Evolutionary conservation across 2,113 vertebrate species (phyloP), one percentile per base, ranked within the genome.

Genomic region (Eudyptes chrysolophus): DNA sequence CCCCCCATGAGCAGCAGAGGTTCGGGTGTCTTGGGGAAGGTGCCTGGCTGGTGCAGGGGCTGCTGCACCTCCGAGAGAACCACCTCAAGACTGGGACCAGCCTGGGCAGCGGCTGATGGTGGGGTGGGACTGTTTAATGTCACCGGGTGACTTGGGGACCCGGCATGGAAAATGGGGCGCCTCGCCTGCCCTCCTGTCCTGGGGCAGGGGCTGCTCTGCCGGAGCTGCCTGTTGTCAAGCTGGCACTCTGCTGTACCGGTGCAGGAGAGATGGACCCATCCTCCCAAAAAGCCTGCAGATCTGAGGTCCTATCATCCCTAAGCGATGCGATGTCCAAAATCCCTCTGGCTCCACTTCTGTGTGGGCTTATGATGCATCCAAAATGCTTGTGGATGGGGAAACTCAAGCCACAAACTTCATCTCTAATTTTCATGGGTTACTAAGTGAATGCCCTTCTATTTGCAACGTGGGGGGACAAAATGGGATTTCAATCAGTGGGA

Each of bases 331-430:
- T 2, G 3, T 13, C 76, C 38, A 13, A 9, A 69, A 32, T 18
- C 66, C 40, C 34, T 20, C 10, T 4, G 55, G 51, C 49, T 83
- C 36, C 21, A 0, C 11, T 3, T 21, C 36, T 4, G 3, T 2
- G 8, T 12, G 49, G 9, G 15, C 9, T 84, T 13, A 2, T 0
- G 30, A 7, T 3, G 36, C 49, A 3, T 10, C 71, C 3, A 0
- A 14, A 81, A 7, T 1, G 0, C 13, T 6, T 0, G 0, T 34
- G 57, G 30, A 13, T 32, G 58, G 52, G 25, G 38, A 46, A 48
- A 7, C 49, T 66, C 3, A 6, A 89, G 42, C 57, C 54, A 3
- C 49, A 22, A 34, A 3, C 57, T 29, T 66, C 40, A 9, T 8
- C 42, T 81, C 68, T 44, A 4, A 16, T 57, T 90, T 92, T 27